A percentile compares a stretch with the other conserved stretches of the same genome.
Conservation (phyloP, 1,140 invertebrate genomes). For the Aculops lycopersici region DNA sequence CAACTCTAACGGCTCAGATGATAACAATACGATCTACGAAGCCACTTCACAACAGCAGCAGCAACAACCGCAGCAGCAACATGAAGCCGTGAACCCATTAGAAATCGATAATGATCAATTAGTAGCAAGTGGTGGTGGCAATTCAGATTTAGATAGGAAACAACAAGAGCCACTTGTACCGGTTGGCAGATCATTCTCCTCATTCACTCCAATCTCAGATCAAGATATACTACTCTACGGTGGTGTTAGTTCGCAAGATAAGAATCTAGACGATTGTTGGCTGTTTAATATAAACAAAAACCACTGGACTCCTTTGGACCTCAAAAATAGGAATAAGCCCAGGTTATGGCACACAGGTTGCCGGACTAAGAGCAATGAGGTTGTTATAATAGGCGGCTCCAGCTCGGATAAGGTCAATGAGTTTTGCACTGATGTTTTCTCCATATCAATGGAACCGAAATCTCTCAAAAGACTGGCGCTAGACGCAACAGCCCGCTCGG, state of each 20-base stretch:
- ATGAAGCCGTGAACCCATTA: too few relatives aligned
- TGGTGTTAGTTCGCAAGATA: conserved; percentile 14
- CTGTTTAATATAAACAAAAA: conserved; percentile 4
- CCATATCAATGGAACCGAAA: conserved; percentile 7
- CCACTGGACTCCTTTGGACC: conserved; percentile 6
- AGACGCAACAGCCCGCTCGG: neutral
- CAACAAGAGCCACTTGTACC: conserved; percentile 10
- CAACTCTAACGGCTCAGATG: too few relatives aligned
- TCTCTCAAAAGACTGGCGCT: conserved; percentile 6
- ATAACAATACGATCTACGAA: too few relatives aligned
- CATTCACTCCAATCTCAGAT: conserved; percentile 14
- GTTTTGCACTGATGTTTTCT: conserved; percentile 6
- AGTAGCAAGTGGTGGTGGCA: too few relatives aligned
- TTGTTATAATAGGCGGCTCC: conserved; percentile 10
- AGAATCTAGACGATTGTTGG: conserved; percentile 11
- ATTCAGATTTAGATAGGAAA: too few relatives aligned
- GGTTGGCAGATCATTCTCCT: conserved; percentile 19
- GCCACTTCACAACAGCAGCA: too few relatives aligned
- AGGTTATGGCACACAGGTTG: conserved; percentile 10
- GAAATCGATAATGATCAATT: too few relatives aligned
- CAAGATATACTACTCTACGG: conserved; percentile 17
- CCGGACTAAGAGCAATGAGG: neutral
- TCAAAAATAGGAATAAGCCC: conserved; percentile 9
- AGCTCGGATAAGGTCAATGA: conserved; percentile 5
- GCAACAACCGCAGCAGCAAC: too few relatives aligned